A percentile compares a stretch with the other conserved stretches of the same genome.
These are phyloP conservation scores for Dicrostonyx torquatus DNA, from an alignment of 2,797 vertebrate species.

Conservation along the genomic window DNA sequence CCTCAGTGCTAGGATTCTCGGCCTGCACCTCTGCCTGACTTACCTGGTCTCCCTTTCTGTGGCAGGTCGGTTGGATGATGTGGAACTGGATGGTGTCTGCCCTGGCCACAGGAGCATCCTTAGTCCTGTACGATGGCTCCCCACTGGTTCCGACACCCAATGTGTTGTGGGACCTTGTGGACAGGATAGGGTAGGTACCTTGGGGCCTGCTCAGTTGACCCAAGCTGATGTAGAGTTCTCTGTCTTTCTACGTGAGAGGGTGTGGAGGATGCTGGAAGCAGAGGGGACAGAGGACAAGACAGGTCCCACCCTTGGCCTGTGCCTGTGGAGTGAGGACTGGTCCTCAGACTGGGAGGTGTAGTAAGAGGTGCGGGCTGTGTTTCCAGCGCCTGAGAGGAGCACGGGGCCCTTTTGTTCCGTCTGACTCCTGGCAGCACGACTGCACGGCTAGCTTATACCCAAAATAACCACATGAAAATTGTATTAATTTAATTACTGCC, in stretches of 20 bases:
- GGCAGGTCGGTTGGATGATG: constrained; percentile 99
- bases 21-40: neutral
- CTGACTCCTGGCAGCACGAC: no score
- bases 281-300: no score
- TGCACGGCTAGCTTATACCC: no score
- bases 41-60: neutral
- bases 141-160: constrained; percentile 94
- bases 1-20: neutral
- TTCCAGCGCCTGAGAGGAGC: no score
- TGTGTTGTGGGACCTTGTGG: constrained; percentile 96
- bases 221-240: neutral
- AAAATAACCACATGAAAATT: no score
- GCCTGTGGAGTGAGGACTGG: neutral
- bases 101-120: constrained; percentile 93
- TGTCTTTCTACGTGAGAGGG: neutral
- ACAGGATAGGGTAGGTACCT: constrained; percentile 92
- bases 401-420: no score
- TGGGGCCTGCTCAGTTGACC: neutral
- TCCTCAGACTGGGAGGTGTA: neutral
- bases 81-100: constrained; percentile 98
- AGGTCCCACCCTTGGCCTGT: neutral
- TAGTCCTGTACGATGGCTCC: constrained; percentile 97
- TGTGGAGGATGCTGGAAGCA: neutral
- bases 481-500: no score
- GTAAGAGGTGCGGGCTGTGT: no score